phyloP scores from a whole-genome alignment of 1,140 invertebrate species.

The Amphibalanus amphitrite region DNA sequence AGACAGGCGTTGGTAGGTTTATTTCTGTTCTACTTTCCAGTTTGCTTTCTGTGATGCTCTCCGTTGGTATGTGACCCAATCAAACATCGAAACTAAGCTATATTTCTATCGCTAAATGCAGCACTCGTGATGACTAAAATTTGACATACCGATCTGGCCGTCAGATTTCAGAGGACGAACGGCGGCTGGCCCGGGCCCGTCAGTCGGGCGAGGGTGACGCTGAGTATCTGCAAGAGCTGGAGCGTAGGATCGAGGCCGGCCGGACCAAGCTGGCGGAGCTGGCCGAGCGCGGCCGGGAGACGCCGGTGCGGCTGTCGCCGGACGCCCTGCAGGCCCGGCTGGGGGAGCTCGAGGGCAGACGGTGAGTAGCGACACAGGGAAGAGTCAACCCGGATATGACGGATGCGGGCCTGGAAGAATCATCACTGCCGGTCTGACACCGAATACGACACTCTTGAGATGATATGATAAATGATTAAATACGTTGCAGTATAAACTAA shows the following conservation, averaged over 20 bases:
- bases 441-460: too few relatives aligned
- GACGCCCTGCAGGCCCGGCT: slow-evolving; percentile 50
- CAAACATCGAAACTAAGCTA: too few relatives aligned
- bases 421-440: too few relatives aligned
- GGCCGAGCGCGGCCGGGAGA: slow-evolving; percentile 50
- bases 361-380: slow-evolving; percentile 10
- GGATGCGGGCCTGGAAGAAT: too few relatives aligned
- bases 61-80: too few relatives aligned
- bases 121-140: too few relatives aligned
- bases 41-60: too few relatives aligned
- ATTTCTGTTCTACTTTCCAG: too few relatives aligned
- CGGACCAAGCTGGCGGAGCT: slow-evolving; percentile 35
- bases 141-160: slow-evolving; percentile 10
- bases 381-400: background rate
- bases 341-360: slow-evolving; percentile 33
- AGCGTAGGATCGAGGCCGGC: slow-evolving; percentile 21
- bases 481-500: too few relatives aligned
- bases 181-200: slow-evolving; percentile 57
- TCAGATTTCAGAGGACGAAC: slow-evolving; percentile 65
- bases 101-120: too few relatives aligned
- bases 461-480: too few relatives aligned
- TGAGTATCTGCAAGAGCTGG: slow-evolving; percentile 37
- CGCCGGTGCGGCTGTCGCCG: slow-evolving; percentile 48
- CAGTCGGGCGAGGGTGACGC: slow-evolving; percentile 59
- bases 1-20: slow-evolving; percentile 46